A percentile compares a stretch with the other conserved stretches of the same genome.
These are phyloP conservation scores for Ailuropoda melanoleuca DNA, from an alignment of 2,113 vertebrate genomes.

Conservation along the genomic window DNA sequence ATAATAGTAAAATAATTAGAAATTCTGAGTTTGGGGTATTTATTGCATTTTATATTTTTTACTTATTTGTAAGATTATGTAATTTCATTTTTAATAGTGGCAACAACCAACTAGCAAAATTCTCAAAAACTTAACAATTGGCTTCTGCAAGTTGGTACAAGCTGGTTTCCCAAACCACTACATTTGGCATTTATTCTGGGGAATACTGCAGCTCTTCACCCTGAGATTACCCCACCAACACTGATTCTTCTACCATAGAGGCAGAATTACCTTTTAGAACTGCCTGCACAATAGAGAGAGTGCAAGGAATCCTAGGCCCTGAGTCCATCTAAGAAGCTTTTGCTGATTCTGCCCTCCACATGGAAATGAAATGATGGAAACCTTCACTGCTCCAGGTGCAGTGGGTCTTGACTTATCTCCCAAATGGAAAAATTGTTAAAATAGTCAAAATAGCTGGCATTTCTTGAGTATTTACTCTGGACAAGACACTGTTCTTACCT, in stretches of 20 bases:
- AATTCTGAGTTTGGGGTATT: background rate
- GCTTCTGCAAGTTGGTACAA: background rate
- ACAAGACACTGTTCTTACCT: background rate
- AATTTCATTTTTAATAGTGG: background rate
- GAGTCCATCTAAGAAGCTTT: background rate
- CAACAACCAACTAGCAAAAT: background rate
- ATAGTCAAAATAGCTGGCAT: background rate
- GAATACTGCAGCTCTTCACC: background rate
- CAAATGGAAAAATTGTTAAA: background rate
- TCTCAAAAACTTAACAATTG: background rate
- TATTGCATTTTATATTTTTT: background rate
- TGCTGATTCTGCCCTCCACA: background rate
- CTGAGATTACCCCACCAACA: background rate
- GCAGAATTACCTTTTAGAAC: background rate
- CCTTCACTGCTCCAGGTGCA: background rate
- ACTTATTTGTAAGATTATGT: background rate
- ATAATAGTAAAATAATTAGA: background rate
- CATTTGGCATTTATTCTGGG: background rate
- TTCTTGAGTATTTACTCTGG: background rate
- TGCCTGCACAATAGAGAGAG: background rate
- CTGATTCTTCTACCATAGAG: background rate
- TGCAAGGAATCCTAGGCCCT: background rate
- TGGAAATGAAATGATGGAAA: background rate
- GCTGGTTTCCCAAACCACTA: background rate
- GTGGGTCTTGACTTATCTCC: background rate